Base-by-base conservation (phyloP, 2,888 invertebrate genomes). In the Dryococelus australis region DNA sequence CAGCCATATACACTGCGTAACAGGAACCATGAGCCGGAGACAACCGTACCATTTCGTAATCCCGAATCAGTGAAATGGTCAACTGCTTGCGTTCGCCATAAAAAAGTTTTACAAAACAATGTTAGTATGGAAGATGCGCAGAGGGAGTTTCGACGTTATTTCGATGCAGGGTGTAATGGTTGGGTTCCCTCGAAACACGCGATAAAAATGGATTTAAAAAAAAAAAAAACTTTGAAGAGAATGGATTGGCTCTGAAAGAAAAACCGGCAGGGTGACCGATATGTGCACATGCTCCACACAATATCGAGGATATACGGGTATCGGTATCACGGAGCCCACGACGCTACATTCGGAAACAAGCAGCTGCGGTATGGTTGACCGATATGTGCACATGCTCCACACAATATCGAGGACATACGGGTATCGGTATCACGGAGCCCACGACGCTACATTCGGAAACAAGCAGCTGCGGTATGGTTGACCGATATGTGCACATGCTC, bases 171-270 rank as follows among this genome's bases (percentile, higher is more conserved):
- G 12, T 13, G n/a, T 80, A 12, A 80, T 80, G 80, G 28, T 80
- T 13, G 13, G 6, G 26, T 80, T 12, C 80, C 12, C 4, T 80
- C 80, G 24, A 28, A 51, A 26, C 28, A 26, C 10, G 27, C 26
- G 3, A 80, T 26, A 27, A 12, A 28, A 80, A 80, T 27, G 28
- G 80, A 65, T 24, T n/a, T n/a, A n/a, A n/a, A n/a, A n/a, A n/a
- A n/a, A n/a, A n/a, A 2, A n/a, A 86, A 27, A 35, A 79, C 27
- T 43, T 79, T 86, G 65, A 78, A 86, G 35, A 26, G 78, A 43
- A 28, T 26, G 80, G 80, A 27, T 80, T 26, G 12, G 28, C 80
- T 80, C 80, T 26, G 8, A 86, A 35, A 28, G 79, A 86, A 80
- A 86, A 86, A 79, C 35, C 86, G 35, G 8, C 43, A 43, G 51